These are phyloP conservation scores for Tamandua tetradactyla DNA, from an alignment of 2,797 vertebrate genomes.

Conservation along the genomic window DNA sequence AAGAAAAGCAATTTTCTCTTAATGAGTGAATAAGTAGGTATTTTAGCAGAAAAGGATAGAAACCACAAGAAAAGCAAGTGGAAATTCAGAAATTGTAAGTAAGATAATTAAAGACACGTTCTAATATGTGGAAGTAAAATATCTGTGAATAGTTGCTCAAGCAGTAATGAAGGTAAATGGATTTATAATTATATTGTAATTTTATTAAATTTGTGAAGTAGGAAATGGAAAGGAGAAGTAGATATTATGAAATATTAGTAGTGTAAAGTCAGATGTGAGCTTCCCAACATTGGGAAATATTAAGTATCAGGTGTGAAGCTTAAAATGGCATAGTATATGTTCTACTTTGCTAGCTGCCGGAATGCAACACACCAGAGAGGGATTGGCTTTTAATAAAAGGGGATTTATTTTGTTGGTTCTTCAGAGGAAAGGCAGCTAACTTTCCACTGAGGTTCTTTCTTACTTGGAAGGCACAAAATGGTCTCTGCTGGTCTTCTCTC, in stretches of 20 bases:
- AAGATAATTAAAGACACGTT: neutral
- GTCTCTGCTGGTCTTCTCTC: too few species aligned
- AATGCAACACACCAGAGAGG: too few species aligned
- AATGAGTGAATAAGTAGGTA: neutral
- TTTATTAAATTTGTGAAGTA: neutral
- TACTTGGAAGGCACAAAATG: too few species aligned
- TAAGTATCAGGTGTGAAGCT: neutral
- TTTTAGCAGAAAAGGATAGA: neutral
- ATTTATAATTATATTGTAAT: neutral
- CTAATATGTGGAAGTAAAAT: neutral
- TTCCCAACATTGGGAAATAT: neutral
- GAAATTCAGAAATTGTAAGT: neutral
- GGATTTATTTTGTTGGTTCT: too few species aligned
- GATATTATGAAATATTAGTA: too few species aligned
- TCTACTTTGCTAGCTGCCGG: too few species aligned
- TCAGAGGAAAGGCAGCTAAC: too few species aligned
- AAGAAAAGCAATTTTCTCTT: neutral
- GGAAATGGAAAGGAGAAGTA: neutral
- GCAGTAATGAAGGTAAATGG: neutral
- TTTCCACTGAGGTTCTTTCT: too few species aligned
- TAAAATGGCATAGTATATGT: neutral
- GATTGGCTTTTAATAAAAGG: too few species aligned
- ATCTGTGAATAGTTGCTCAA: neutral
- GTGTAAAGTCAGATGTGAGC: neutral
- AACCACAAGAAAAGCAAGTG: neutral